Conservation (phyloP, 1,140 invertebrate species). For the Metopolophium dirhodum region DNA sequence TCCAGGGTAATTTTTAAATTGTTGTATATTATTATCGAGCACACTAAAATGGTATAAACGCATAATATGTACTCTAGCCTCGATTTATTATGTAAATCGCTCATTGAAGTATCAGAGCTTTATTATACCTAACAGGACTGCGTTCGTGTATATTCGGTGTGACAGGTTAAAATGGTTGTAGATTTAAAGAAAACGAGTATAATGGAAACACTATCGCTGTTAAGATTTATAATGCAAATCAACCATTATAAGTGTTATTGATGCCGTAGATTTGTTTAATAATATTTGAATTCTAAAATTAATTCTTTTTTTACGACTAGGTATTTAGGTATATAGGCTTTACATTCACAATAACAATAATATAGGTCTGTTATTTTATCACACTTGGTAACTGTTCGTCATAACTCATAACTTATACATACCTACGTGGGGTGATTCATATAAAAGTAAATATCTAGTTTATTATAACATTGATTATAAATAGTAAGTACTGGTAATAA, state of each 20-base stretch:
- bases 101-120: constrained; percentile 8
- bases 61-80: constrained; percentile 2
- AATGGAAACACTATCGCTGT: neutral
- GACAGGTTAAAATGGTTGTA: constrained; percentile 27
- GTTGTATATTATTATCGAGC: neutral
- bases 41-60: neutral
- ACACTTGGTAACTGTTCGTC: neutral
- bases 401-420: neutral
- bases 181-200: constrained; percentile 15
- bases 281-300: neutral
- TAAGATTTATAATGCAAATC: constrained; percentile 39
- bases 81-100: constrained; percentile 11
- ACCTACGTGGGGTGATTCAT: neutral
- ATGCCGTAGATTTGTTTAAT: neutral
- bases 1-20: neutral
- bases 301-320: neutral
- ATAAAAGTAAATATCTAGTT: neutral
- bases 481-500: too few species aligned
- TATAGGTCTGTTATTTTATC: too few species aligned
- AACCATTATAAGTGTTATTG: constrained; percentile 20
- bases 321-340: neutral
- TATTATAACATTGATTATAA: too few species aligned
- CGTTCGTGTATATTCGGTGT: neutral
- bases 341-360: neutral
- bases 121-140: neutral